Evolutionary conservation across 2,888 invertebrate genomes (phyloP).

Genomic region (Tipula vernalis): DNA sequence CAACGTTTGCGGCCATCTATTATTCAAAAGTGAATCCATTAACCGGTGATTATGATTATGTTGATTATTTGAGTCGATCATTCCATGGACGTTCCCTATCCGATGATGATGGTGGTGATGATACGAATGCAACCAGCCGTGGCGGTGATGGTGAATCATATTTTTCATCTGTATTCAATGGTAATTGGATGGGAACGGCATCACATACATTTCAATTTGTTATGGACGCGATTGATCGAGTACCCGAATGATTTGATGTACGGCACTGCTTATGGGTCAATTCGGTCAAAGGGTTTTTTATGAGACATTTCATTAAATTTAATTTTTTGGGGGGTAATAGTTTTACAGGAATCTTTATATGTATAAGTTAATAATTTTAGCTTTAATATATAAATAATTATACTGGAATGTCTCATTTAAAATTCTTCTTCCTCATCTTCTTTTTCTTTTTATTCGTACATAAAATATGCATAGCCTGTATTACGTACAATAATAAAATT

Average conservation of each 20-base stretch:
- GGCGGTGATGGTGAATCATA: slow-evolving; percentile 16
- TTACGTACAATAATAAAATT: neutral
- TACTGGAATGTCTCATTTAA: slow-evolving; percentile 7
- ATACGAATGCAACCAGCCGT: slow-evolving; percentile 19
- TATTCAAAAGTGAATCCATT: slow-evolving; percentile 79
- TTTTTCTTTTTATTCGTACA: neutral
- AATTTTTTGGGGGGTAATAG: neutral
- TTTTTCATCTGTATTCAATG: slow-evolving; percentile 19
- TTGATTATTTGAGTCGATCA: slow-evolving; percentile 46
- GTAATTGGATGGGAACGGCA: slow-evolving; percentile 27
- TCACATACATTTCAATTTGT: slow-evolving; percentile 32
- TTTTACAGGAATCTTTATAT: neutral
- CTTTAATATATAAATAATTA: neutral
- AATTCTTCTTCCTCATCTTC: neutral
- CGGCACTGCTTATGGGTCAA: neutral
- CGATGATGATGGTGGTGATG: slow-evolving; percentile 22
- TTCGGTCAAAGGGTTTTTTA: neutral
- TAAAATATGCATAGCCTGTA: neutral
- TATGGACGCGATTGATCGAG: slow-evolving; percentile 33
- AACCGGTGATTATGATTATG: slow-evolving; percentile 64
- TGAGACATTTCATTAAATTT: neutral
- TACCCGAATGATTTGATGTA: slow-evolving; percentile 18
- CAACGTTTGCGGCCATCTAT: slow-evolving; percentile 74
- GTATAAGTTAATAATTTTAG: neutral
- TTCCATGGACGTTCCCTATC: slow-evolving; percentile 47